A percentile compares a stretch with the other conserved stretches of the same genome.
phyloP scores from a whole-genome alignment of 2,888 invertebrate genomes.

The Cordylochernes scorpioides region DNA sequence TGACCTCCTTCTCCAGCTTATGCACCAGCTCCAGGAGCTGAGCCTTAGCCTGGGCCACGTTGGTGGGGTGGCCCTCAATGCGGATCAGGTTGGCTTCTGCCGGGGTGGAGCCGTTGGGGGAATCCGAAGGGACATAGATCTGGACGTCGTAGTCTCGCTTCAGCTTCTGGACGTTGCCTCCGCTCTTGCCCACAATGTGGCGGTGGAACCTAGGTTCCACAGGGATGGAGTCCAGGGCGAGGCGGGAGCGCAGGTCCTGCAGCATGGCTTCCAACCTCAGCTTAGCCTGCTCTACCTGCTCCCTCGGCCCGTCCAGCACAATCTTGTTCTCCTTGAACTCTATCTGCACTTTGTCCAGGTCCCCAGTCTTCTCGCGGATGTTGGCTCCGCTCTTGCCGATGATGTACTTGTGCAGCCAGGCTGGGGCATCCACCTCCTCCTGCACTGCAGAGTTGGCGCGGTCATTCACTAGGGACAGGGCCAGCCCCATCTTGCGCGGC shows the following conservation, averaged over 20 bases:
- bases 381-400: constrained; percentile 85
- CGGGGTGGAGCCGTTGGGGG: constrained; percentile 13
- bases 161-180: constrained; percentile 69
- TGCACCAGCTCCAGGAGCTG: constrained; percentile 26
- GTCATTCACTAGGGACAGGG: constrained; percentile 26
- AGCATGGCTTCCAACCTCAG: constrained; percentile 49
- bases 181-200: constrained; percentile 87
- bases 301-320: constrained; percentile 79
- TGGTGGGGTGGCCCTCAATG: constrained; percentile 68
- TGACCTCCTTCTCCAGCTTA: constrained; percentile 55
- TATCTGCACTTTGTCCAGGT: constrained; percentile 74
- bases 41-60: constrained; percentile 51
- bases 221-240: constrained; percentile 52
- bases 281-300: constrained; percentile 65
- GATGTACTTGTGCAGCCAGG: constrained; percentile 91
- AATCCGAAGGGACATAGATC: constrained; percentile 57
- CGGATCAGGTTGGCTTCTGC: no score
- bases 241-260: constrained; percentile 47
- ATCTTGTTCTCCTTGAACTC: constrained; percentile 75
- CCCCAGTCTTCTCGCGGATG: constrained; percentile 47
- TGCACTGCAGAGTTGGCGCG: constrained; percentile 77
- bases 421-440: constrained; percentile 58
- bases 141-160: constrained; percentile 79
- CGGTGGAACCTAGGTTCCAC: constrained; percentile 76
- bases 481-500: constrained; percentile 66